Percentiles rank a stretch among this genome's conserved stretches.
Conservation (phyloP, 2,113 vertebrate genomes). For the Nannobrachium achirus region DNA sequence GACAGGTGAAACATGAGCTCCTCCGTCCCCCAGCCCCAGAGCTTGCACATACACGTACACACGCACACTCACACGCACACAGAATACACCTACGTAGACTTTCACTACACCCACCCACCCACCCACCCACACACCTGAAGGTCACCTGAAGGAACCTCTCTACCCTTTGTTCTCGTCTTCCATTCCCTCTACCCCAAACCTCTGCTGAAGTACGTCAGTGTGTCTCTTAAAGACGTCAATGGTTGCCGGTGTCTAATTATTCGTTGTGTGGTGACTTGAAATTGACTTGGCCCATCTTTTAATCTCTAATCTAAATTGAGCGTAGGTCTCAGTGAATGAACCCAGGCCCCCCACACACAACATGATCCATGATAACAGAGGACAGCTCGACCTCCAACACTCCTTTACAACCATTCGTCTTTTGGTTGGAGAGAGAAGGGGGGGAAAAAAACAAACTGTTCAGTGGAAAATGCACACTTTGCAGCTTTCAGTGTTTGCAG, state of each 20-base stretch:
- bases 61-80: background rate
- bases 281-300: background rate
- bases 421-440: background rate
- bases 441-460: too few species aligned
- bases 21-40: background rate
- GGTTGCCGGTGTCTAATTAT: background rate
- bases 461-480: too few species aligned
- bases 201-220: background rate
- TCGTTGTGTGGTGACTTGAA: background rate
- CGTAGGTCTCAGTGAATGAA: background rate
- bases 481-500: too few species aligned
- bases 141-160: constrained; percentile 45
- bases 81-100: too few species aligned
- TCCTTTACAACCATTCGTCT: background rate
- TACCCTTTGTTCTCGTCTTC: constrained; percentile 11
- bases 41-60: background rate
- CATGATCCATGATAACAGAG: constrained; percentile 11
- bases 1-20: constrained; percentile 50
- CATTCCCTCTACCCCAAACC: constrained; percentile 8
- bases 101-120: background rate
- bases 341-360: background rate
- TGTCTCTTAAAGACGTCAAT: background rate
- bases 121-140: constrained; percentile 36
- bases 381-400: constrained; percentile 6
- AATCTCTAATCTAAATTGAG: background rate